Base-by-base conservation (phyloP, 1,140 invertebrate genomes). In the Thrips palmi region DNA sequence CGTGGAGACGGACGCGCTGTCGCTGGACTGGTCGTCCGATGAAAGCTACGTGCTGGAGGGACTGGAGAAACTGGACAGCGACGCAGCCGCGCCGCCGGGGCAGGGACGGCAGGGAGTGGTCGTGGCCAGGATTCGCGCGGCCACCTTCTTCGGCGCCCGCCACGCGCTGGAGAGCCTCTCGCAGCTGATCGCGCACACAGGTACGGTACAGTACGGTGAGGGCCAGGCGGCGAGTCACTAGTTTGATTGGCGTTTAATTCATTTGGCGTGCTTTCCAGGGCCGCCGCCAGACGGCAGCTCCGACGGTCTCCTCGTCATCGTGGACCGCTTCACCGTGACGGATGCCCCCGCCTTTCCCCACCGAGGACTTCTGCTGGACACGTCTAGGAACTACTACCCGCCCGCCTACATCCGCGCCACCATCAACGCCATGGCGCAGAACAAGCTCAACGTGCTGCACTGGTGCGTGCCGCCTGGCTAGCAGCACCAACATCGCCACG, bases 391-490 rank as follows among this genome's bases (percentile, higher is more conserved):
- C 57, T 87, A 69, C 50, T 70, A 84, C 44, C 65, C 76, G 0
- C 54, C 82, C 3, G 51, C 58, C 1, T 62, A 70, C 24, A 68
- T 88, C 12, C 63, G 73, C 44, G 60, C 72, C 12, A 77, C 77
- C 0, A 62, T 87, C 12, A 70, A 79, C 37, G 80, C 66, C 1
- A 80, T 88, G 71, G 71, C 74, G 2, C 65, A 76, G 11, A 68
- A 67, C 39, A 88, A 88, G 58, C 58, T 88, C 33, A 88, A 88
- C 58, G 74, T 78, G 6, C 73, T 88, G 37, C 83, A 87, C 54
- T 85, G 80, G 80, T n/a, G n/a, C n/a, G n/a, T n/a, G n/a, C n/a
- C n/a, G n/a, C n/a, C n/a, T n/a, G n/a, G n/a, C n/a, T n/a, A n/a
- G n/a, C n/a, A n/a, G n/a, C n/a, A n/a, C n/a, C n/a, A n/a, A n/a